phyloP scores from a whole-genome alignment of 2,797 vertebrate genomes.

The Pseudochaenichthys georgianus region DNA sequence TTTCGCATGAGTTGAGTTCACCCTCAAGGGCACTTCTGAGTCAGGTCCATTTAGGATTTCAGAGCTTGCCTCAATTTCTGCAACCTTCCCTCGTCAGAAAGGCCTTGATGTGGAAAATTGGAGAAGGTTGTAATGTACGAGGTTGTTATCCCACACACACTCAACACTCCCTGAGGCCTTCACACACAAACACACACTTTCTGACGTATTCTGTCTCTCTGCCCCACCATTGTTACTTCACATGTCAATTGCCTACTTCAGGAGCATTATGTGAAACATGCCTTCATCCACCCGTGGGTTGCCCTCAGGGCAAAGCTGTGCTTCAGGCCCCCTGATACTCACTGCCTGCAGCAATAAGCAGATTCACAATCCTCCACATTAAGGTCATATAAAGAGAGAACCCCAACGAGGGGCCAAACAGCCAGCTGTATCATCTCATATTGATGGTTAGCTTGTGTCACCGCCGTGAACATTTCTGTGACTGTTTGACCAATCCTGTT shows the following conservation, averaged over 20 bases:
- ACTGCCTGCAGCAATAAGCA: constrained; percentile 3
- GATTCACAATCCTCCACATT: constrained; percentile 2
- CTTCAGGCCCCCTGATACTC: not conserved
- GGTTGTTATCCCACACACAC: constrained; percentile 41
- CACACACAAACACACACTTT: constrained; percentile 2
- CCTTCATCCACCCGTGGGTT: not conserved
- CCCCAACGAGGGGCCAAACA: not conserved
- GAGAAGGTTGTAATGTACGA: constrained; percentile 70
- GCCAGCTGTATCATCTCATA: not conserved
- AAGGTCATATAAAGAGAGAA: constrained; percentile 14
- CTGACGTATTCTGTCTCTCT: constrained; percentile 15
- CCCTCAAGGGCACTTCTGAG: constrained; percentile 48
- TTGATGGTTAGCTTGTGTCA: not conserved
- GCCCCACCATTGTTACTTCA: constrained; percentile 3
- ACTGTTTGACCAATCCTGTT: not conserved
- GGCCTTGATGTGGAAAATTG: constrained; percentile 75
- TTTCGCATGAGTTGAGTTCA: constrained; percentile 29
- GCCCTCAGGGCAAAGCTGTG: not conserved
- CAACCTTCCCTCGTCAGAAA: constrained; percentile 52
- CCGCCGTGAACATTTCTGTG: not conserved
- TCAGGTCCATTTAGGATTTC: constrained; percentile 43
- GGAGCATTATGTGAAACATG: constrained; percentile 2
- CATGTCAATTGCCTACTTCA: constrained; percentile 11
- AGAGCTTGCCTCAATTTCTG: constrained; percentile 39
- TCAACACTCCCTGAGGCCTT: constrained; percentile 5